Percentiles rank a stretch among this genome's conserved stretches.
Conservation (phyloP, 92 coral and sea anemone species). For the Pocillopora grandis region DNA sequence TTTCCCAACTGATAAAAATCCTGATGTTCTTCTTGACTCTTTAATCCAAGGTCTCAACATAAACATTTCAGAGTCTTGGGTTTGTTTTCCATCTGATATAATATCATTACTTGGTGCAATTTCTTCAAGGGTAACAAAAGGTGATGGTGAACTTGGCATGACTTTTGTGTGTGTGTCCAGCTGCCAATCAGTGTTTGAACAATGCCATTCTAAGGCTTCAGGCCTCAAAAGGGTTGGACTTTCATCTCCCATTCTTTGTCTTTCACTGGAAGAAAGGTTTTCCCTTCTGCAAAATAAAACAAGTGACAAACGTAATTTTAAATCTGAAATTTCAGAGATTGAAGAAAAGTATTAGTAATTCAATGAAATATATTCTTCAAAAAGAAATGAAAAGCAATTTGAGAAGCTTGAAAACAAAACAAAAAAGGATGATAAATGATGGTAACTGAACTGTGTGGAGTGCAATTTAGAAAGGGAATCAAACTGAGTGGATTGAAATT, state of each 20-base stretch:
- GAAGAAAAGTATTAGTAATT: neutral
- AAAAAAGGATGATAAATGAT: too few relatives aligned
- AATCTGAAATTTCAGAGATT: neutral
- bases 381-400: too few relatives aligned
- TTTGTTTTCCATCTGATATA: constrained; percentile 49
- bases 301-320: neutral
- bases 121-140: constrained; percentile 80
- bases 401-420: too few relatives aligned
- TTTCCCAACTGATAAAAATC: constrained; percentile 23
- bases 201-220: neutral
- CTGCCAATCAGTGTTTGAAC: neutral
- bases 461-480: too few relatives aligned
- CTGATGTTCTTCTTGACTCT: constrained; percentile 1
- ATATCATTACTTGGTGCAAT: constrained; percentile 78
- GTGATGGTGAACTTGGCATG: neutral
- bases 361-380: too few relatives aligned
- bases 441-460: too few relatives aligned
- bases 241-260: constrained; percentile 20
- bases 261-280: too few relatives aligned
- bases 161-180: neutral
- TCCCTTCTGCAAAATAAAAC: neutral
- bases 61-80: neutral
- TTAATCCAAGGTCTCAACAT: neutral
- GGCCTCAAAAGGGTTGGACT: neutral
- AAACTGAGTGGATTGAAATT: too few relatives aligned